A percentile compares a stretch with the other conserved stretches of the same genome.
Evolutionary conservation across 2,113 vertebrate genomes (phyloP).

Genomic region (Vanacampus margaritifer): DNA sequence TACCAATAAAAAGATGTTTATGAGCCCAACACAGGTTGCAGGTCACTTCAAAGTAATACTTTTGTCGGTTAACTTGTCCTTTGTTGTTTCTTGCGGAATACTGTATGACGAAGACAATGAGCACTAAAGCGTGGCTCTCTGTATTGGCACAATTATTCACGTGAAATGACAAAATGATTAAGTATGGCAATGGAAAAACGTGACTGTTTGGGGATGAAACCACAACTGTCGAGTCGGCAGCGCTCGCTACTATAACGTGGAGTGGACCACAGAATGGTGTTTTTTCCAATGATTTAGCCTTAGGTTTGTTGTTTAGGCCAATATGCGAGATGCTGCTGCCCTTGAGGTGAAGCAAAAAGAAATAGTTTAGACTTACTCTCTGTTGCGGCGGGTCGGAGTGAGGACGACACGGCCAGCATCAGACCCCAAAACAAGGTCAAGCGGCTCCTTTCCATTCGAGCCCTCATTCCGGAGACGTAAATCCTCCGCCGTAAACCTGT

Average conservation of each 20-base stretch:
- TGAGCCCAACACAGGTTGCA: too few relatives aligned
- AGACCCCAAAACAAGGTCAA: conserved; percentile 89
- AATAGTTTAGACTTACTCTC: conserved; percentile 83
- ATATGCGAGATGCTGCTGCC: conserved; percentile 5
- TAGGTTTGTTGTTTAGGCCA: not conserved
- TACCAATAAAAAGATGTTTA: too few relatives aligned
- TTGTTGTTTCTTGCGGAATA: not conserved
- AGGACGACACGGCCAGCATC: conserved; percentile 79
- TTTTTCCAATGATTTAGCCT: not conserved
- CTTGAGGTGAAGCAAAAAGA: conserved; percentile 10
- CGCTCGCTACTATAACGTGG: not conserved
- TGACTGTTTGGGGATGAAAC: not conserved
- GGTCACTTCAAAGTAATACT: too few relatives aligned
- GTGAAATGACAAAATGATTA: not conserved
- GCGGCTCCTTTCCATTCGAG: conserved; percentile 78
- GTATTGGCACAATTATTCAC: not conserved
- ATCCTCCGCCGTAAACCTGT: conserved; percentile 57
- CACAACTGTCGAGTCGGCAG: not conserved
- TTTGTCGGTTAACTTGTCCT: not conserved
- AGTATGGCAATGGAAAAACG: not conserved
- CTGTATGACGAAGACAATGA: not conserved
- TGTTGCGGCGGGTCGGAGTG: conserved; percentile 81
- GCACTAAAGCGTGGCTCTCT: not conserved
- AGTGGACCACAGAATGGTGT: not conserved
- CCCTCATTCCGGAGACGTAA: conserved; percentile 79